phyloP scores from a whole-genome alignment of 2,888 invertebrate genomes.

The Parelbella ahira region DNA sequence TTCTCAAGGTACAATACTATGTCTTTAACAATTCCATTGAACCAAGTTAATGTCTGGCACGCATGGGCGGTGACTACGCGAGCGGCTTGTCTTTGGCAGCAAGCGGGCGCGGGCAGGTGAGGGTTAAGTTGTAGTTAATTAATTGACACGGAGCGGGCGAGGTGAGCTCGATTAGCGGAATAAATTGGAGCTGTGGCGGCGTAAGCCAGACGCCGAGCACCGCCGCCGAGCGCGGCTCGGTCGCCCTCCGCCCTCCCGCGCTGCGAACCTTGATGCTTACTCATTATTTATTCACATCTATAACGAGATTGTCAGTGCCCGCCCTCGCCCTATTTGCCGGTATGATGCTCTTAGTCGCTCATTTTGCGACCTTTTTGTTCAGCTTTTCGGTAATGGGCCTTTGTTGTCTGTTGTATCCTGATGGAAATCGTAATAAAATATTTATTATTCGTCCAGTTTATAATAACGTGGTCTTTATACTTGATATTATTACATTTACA shows the following conservation, averaged over 20 bases:
- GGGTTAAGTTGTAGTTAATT: constrained; percentile 68
- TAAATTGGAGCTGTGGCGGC: constrained; percentile 66
- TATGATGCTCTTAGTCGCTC: constrained; percentile 46
- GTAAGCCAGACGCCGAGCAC: constrained; percentile 59
- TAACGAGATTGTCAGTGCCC: constrained; percentile 75
- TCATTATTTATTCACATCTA: constrained; percentile 79
- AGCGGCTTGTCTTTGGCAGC: too few relatives aligned
- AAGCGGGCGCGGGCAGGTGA: constrained; percentile 33
- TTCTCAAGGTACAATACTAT: too few relatives aligned
- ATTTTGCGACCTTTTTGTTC: constrained; percentile 58
- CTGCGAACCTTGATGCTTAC: constrained; percentile 67
- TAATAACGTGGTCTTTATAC: background rate
- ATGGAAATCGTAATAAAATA: constrained; percentile 2
- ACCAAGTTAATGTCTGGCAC: too few relatives aligned
- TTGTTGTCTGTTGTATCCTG: background rate
- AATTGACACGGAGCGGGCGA: constrained; percentile 60
- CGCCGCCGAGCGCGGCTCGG: constrained; percentile 52
- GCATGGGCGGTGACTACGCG: too few relatives aligned
- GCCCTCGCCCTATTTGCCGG: constrained; percentile 33
- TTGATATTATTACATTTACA: too few relatives aligned
- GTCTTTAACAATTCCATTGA: too few relatives aligned
- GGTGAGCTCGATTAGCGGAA: constrained; percentile 72
- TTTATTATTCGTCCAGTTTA: background rate
- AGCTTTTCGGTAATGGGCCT: constrained; percentile 2
- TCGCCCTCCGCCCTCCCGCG: constrained; percentile 37